These are phyloP conservation scores for Pollenia griseotomentosa DNA, from an alignment of 2,888 invertebrate species.

Conservation along the genomic window DNA sequence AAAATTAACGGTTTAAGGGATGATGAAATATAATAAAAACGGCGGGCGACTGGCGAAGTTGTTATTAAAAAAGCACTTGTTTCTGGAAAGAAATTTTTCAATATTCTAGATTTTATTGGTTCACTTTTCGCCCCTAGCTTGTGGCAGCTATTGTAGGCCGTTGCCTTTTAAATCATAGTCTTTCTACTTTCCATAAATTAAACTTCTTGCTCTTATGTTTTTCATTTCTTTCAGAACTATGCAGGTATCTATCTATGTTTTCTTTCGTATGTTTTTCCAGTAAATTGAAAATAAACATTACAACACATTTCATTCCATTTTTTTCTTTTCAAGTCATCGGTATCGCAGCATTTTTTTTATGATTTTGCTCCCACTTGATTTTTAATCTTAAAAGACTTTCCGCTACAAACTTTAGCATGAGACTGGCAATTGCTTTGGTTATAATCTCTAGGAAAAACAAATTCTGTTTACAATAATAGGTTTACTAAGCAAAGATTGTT, in stretches of 20 bases:
- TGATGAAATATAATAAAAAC: not conserved
- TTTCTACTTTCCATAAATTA: no score
- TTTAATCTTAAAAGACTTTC: slow-evolving; percentile 14
- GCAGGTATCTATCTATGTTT: not conserved
- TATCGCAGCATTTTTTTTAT: not conserved
- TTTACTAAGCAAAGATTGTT: not conserved
- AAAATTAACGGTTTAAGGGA: not conserved
- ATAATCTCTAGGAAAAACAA: slow-evolving; percentile 25
- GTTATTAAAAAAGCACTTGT: no score
- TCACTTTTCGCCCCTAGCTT: no score
- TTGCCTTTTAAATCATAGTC: no score
- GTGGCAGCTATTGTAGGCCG: no score
- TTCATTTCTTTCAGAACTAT: no score
- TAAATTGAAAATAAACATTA: no score
- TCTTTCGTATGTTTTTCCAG: no score
- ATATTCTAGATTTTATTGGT: no score
- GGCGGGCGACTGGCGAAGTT: no score
- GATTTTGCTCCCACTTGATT: not conserved
- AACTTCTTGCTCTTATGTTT: no score
- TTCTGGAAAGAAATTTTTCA: no score
- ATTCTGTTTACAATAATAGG: not conserved
- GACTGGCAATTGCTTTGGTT: not conserved
- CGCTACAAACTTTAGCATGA: not conserved
- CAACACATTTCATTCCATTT: not conserved
- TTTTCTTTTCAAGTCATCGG: not conserved